Evolutionary conservation across 1,140 invertebrate genomes (phyloP).

Genomic region (Akabosia matsudoensis): DNA sequence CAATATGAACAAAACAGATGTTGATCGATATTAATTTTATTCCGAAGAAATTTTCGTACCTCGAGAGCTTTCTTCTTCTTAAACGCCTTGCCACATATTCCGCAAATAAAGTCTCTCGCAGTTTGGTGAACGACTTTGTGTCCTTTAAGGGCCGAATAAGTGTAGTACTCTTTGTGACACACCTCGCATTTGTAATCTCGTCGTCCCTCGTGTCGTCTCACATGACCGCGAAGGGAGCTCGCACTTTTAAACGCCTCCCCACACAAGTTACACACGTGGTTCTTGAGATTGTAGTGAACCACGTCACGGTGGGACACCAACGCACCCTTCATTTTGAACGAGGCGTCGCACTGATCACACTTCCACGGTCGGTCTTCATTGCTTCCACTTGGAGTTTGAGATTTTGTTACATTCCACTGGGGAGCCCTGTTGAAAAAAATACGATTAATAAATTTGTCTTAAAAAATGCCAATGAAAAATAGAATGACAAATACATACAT

Average conservation of each 20-base stretch:
- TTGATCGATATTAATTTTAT: too few relatives aligned
- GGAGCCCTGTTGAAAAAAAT: conserved; percentile 27
- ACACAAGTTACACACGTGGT: conserved; percentile 38
- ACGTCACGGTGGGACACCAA: conserved; percentile 42
- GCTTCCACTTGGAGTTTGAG: conserved; percentile 37
- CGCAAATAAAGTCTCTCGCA: conserved; percentile 35
- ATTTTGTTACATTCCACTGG: conserved; percentile 42
- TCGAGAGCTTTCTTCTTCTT: conserved; percentile 44
- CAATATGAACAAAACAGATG: background rate
- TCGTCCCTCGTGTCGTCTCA: conserved; percentile 37
- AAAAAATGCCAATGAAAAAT: conserved; percentile 36
- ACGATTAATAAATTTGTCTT: conserved; percentile 34
- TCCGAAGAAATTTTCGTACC: conserved; percentile 16
- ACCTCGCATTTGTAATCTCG: conserved; percentile 44
- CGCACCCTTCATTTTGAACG: conserved; percentile 42
- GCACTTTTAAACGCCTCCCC: conserved; percentile 41
- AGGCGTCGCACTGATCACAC: conserved; percentile 42
- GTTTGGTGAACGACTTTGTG: conserved; percentile 45
- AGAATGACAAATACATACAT: conserved; percentile 19
- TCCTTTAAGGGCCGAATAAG: conserved; percentile 28
- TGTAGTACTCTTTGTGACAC: conserved; percentile 32
- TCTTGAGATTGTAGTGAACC: conserved; percentile 42
- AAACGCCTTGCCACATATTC: conserved; percentile 41
- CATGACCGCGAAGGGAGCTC: conserved; percentile 37
- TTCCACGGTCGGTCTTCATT: conserved; percentile 43